phyloP scores from a whole-genome alignment of 2,888 invertebrate species.

The Idaea biselata region DNA sequence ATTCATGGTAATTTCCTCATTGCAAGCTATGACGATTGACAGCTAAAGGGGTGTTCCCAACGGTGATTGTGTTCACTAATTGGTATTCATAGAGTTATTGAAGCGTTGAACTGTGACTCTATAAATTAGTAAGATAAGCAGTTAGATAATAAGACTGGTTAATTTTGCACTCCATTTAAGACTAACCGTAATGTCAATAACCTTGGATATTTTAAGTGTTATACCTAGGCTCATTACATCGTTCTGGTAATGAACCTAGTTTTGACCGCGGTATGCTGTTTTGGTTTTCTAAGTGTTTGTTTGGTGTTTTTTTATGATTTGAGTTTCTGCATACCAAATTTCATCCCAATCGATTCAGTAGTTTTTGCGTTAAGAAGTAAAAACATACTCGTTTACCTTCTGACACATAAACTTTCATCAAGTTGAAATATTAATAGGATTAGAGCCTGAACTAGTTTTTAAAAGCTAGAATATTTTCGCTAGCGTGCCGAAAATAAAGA shows the following conservation, averaged over 20 bases:
- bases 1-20: background rate
- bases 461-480: no score
- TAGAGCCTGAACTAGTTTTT: no score
- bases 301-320: no score
- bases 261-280: background rate
- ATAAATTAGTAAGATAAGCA: slow-evolving; percentile 37
- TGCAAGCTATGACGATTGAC: slow-evolving; percentile 6
- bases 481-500: no score
- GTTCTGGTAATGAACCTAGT: background rate
- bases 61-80: slow-evolving; percentile 38
- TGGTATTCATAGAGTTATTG: slow-evolving; percentile 47
- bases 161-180: background rate
- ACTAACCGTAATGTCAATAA: background rate
- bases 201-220: background rate
- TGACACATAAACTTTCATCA: no score
- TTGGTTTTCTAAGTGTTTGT: no score
- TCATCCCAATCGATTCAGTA: no score
- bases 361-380: no score
- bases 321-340: no score
- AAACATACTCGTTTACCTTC: no score
- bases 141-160: background rate
- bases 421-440: no score
- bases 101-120: slow-evolving; percentile 70
- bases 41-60: slow-evolving; percentile 17
- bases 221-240: background rate